Evolutionary conservation across 2,113 vertebrate species (phyloP).

Genomic region (Fregetta grallaria): DNA sequence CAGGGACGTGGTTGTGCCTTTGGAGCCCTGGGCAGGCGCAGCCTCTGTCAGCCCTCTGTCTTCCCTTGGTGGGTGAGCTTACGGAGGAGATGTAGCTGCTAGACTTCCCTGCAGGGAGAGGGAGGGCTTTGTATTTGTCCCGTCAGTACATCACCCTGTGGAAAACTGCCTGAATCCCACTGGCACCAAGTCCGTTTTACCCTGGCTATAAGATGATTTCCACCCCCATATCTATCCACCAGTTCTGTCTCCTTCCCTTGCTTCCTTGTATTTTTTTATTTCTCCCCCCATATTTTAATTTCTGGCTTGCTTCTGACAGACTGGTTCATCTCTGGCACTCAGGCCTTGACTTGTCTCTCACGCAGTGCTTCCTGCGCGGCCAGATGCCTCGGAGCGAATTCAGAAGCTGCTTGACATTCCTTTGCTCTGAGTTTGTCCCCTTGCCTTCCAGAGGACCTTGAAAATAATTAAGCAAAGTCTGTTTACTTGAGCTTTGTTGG

Average conservation of each 20-base stretch:
- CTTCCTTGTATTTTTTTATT: neutral
- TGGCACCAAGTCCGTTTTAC: neutral
- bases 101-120: neutral
- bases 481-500: neutral
- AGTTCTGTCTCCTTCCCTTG: fast-evolving
- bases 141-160: neutral
- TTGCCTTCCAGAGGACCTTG: slow-evolving; percentile 2
- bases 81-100: fast-evolving
- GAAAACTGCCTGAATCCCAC: neutral
- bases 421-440: neutral
- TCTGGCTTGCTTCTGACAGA: neutral
- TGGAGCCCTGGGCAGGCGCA: neutral
- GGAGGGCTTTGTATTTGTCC: neutral
- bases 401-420: neutral
- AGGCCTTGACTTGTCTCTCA: neutral
- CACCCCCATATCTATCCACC: fast-evolving
- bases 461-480: slow-evolving; percentile 13
- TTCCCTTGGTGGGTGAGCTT: neutral
- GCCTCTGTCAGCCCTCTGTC: neutral
- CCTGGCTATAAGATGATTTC: neutral
- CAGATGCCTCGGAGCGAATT: neutral
- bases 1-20: neutral
- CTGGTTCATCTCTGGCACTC: neutral
- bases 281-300: neutral
- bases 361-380: neutral